Base-by-base conservation (phyloP, 2,113 vertebrate species). In the Synchiropus splendidus region DNA sequence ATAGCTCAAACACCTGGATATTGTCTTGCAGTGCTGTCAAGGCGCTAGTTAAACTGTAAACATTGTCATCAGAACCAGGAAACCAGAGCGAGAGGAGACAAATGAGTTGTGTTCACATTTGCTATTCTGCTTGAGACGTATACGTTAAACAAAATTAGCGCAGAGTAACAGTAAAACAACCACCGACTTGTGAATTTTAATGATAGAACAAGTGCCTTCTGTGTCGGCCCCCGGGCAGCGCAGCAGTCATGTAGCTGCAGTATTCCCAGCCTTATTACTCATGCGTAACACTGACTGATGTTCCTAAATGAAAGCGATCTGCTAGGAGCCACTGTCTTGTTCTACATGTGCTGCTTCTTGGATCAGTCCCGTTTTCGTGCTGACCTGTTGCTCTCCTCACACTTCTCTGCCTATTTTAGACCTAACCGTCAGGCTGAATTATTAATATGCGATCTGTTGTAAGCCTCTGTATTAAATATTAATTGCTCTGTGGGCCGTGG, bases 391-490 rank as follows among this genome's bases (percentile, higher is more conserved):
- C 62, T 45, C 46, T 48, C 51, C 72, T 61, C 48, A 59, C 56
- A 68, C 48, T 71, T 65, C 61, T 35, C 11, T 48, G 64, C 69
- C 74, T 78, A 70, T 78, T 77, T 81, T 64, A 62, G 65, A 70
- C 48, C 42, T 67, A 76, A 81, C 77, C 59, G 53, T 48, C 51
- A 50, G 44, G 39, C 62, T 82, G 46, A 77, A 83, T 85, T 81
- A 82, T 85, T 85, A 55, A 85, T 70, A 54, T 39, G 17, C 10
- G 14, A 67, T 70, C 72, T 65, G 74, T 81, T 81, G 77, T 78
- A 70, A 81, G 65, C 51, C 39, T 13, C 45, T 45, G 55, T 41
- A 39, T 85, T 75, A 82, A 83, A 83, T 74, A 85, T 85, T 83
- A 78, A 87, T 79, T 58, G 43, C 63, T 64, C 61, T 31, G 33